Evolutionary conservation across 2,113 vertebrate species (phyloP).

Genomic region (Bos javanicus): DNA sequence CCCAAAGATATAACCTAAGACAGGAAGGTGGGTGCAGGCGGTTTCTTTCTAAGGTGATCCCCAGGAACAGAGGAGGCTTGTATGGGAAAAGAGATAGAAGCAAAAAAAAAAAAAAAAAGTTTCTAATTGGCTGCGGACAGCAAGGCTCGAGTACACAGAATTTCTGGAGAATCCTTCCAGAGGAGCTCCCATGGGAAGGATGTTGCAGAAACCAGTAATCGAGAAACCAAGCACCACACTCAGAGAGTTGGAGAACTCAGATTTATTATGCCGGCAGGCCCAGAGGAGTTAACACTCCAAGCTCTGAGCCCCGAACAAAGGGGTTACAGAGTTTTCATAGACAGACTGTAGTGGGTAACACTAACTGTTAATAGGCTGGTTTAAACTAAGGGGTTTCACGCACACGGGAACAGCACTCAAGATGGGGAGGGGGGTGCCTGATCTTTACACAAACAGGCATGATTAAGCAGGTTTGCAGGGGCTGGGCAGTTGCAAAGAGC

Average conservation of each 20-base stretch:
- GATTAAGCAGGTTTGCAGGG: not conserved
- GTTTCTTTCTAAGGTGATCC: not conserved
- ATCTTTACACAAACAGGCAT: not conserved
- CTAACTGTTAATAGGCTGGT: not conserved
- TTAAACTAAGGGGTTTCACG: not conserved
- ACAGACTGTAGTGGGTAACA: not conserved
- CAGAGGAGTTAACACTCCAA: not conserved
- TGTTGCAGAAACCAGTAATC: not conserved
- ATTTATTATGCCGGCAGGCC: accelerated
- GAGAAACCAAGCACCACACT: not conserved
- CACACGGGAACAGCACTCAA: not conserved
- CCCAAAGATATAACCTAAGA: not conserved
- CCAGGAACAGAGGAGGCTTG: not conserved
- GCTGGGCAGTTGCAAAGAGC: not conserved
- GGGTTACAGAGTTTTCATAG: not conserved
- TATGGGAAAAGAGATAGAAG: not conserved
- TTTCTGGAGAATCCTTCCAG: not conserved
- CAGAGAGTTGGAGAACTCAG: not conserved
- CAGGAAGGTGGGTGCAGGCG: not conserved
- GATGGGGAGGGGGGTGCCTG: not conserved
- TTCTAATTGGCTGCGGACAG: not conserved
- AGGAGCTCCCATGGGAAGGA: not conserved
- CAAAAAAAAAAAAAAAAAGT: not conserved
- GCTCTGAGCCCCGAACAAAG: not conserved
- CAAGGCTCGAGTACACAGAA: accelerated